Evolutionary conservation across 2,113 vertebrate species (phyloP), one percentile per base, ranked within the genome.

Genomic region (Monopterus albus): DNA sequence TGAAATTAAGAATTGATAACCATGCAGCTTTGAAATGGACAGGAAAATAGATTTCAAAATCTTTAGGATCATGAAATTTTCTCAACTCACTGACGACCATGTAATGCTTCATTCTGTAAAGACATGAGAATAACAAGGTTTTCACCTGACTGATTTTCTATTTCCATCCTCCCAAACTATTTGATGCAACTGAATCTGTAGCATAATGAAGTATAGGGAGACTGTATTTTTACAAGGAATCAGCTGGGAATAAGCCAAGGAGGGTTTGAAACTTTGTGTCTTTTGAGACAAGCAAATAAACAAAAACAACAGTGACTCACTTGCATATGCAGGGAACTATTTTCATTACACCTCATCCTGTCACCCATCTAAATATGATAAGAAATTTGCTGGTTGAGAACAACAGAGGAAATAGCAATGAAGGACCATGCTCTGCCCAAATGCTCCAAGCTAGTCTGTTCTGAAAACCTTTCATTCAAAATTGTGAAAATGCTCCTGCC

Each of bases 121-220:
- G 49, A 64, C 33, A 15, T 53, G 31, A 78, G 50, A 68, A 53
- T 84, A 72, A 83, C 63, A 72, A 65, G 49, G 73, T 84, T 75
- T 82, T 67, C 75, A 82, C 81, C 83, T 86, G 63, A 86, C 64
- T 59, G 66, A 78, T 80, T 82, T 90, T 45, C 58, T 77, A 56
- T 85, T 84, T 85, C 45, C 58, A 75, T 61, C 63, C 15, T 66
- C 56, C 49, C 56, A 67, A 60, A 77, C 70, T 83, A 25, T 85
- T 78, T 85, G 42, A 50, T 61, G 49, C 58, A 45, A 59, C 31
- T 7, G 42, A 51, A 65, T 73, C 31, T 56, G 61, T 63, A 66
- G 72, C 20, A 39, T 75, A 75, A 60, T 65, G 45, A 60, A 53
- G 53, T 62, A 52, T 59, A n/a, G n/a, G 20, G 20, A 82, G 50